A percentile compares a stretch with the other conserved stretches of the same genome.
Evolutionary conservation across 1,140 invertebrate species (phyloP).

Genomic region (Papilio dardanus): DNA sequence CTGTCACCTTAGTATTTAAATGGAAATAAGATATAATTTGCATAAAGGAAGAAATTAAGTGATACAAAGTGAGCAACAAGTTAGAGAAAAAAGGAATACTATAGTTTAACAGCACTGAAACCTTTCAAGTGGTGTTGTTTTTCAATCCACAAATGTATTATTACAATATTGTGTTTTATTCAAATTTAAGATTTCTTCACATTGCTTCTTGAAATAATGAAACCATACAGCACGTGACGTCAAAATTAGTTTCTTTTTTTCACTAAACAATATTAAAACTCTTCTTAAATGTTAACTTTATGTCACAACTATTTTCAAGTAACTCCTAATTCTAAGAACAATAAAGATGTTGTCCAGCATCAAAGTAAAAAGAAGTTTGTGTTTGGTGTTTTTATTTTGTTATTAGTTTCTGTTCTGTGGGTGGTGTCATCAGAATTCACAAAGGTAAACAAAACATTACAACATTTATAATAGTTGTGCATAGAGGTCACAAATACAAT

Average conservation of each 20-base stretch:
- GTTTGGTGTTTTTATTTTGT: conserved; percentile 74
- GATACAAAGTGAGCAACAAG: conserved; percentile 38
- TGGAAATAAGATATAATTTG: conserved; percentile 11
- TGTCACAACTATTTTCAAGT: conserved; percentile 78
- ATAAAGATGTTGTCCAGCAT: conserved; percentile 64
- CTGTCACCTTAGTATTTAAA: conserved; percentile 8
- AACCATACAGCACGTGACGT: conserved; percentile 18
- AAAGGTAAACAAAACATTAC: conserved; percentile 56
- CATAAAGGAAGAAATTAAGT: conserved; percentile 44
- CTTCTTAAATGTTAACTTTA: conserved; percentile 72
- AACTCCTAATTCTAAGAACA: conserved; percentile 67
- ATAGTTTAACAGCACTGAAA: neutral
- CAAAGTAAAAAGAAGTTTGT: conserved; percentile 70
- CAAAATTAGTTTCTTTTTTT: neutral
- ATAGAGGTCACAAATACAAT: too few species aligned
- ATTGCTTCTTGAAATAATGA: conserved; percentile 31
- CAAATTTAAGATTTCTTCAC: neutral
- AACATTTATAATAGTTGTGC: conserved; percentile 6
- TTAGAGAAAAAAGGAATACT: neutral
- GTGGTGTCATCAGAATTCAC: conserved; percentile 76
- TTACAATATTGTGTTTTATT: conserved; percentile 13
- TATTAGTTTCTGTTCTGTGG: conserved; percentile 74
- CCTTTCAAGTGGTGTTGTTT: conserved; percentile 1
- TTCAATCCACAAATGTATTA: conserved; percentile 15
- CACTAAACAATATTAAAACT: conserved; percentile 27